phyloP scores from a whole-genome alignment of 30 jellyfish, hydroid and myxozoan species.

The Hydractinia symbiolongicarpus region DNA sequence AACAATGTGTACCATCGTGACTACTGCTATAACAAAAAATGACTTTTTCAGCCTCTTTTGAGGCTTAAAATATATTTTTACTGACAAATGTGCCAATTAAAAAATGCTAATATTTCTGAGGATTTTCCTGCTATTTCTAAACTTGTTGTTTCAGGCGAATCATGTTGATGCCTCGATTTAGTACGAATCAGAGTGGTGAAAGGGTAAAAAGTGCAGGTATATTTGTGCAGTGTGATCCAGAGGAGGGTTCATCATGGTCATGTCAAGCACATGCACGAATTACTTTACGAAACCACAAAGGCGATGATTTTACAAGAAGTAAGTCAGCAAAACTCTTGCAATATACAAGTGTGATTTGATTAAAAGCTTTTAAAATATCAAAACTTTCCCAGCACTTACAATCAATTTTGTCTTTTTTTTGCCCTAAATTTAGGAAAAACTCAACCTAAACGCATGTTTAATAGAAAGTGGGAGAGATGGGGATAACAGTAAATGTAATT shows the following conservation, averaged over 20 bases:
- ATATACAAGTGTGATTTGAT: background rate
- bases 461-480: too few relatives aligned
- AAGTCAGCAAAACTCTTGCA: background rate
- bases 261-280: slow-evolving; percentile 93
- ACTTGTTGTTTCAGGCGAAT: slow-evolving; percentile 50
- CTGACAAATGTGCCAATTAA: background rate
- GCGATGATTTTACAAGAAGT: slow-evolving; percentile 74
- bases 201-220: slow-evolving; percentile 71
- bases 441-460: background rate
- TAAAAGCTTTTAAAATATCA: background rate
- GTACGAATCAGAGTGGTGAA: slow-evolving; percentile 55
- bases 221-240: slow-evolving; percentile 90
- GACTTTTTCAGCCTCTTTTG: background rate
- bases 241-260: slow-evolving; percentile 92
- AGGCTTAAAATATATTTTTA: background rate
- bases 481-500: too few relatives aligned
- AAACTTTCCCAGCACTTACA: background rate
- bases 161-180: slow-evolving; percentile 91
- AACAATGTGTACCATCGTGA: background rate
- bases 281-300: slow-evolving; percentile 58
- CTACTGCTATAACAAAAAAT: background rate
- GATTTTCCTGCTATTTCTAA: background rate
- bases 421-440: background rate
- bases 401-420: background rate
- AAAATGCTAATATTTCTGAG: background rate